Conservation (phyloP, 2,797 vertebrate species). For the Diceros bicornis region DNA sequence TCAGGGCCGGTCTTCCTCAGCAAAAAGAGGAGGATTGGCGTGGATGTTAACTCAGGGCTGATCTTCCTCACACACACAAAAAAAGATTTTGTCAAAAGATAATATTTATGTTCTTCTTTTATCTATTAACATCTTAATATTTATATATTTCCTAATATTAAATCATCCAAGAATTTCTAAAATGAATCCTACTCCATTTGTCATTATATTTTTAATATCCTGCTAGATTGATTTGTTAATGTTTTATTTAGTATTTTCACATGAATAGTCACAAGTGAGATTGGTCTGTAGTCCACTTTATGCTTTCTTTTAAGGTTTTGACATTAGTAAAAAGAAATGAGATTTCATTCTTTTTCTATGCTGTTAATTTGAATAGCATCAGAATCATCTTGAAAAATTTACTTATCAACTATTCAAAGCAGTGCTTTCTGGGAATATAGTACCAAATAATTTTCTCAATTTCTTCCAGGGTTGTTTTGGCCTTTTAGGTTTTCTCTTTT, state of each 20-base stretch:
- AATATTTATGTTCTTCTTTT: not conserved
- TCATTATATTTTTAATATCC: conserved; percentile 11
- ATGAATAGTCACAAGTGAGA: not conserved
- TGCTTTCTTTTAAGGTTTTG: not conserved
- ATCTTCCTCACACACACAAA: too few species aligned
- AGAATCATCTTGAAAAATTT: not conserved
- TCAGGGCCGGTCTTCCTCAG: too few species aligned
- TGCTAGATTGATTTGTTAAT: not conserved
- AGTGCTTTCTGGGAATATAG: not conserved
- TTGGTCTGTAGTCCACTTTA: not conserved
- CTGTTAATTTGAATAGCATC: not conserved
- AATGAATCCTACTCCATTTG: not conserved
- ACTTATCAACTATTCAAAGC: not conserved
- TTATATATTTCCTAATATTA: not conserved
- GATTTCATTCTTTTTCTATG: not conserved
- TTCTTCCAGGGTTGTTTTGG: not conserved
- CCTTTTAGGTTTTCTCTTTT: not conserved
- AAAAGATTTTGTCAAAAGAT: not conserved
- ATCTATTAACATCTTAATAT: not conserved
- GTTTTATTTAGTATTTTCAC: not conserved
- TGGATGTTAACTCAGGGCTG: too few species aligned
- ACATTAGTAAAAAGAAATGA: not conserved
- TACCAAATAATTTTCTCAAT: not conserved
- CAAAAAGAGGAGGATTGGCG: too few species aligned
- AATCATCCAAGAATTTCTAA: not conserved